phyloP scores from a whole-genome alignment of 2,888 invertebrate genomes.

The Zaprionus bogoriensis region DNA sequence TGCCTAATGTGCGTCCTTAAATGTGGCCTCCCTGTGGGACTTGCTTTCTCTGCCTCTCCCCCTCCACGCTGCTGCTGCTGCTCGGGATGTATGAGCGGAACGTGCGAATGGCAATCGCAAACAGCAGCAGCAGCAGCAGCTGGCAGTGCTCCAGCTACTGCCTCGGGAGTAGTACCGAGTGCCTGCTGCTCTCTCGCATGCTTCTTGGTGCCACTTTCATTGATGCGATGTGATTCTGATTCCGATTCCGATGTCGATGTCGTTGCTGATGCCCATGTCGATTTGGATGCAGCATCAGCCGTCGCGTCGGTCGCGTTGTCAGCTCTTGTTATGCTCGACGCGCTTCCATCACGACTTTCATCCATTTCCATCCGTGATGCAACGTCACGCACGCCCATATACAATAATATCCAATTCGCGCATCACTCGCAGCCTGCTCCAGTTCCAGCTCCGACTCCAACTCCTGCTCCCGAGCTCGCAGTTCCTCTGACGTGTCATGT shows the following conservation, averaged over 20 bases:
- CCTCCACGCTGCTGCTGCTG: not conserved
- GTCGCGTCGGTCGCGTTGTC: not conserved
- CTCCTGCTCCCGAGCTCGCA: not conserved
- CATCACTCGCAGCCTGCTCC: constrained; percentile 25
- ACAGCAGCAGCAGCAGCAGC: constrained; percentile 35
- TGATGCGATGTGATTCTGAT: constrained; percentile 31
- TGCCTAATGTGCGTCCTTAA: not conserved
- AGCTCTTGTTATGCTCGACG: constrained; percentile 68
- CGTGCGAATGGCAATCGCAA: constrained; percentile 65
- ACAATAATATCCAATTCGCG: constrained; percentile 68
- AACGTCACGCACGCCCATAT: constrained; percentile 81
- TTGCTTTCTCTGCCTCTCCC: not conserved
- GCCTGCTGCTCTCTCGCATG: too few relatives aligned
- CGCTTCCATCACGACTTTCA: constrained; percentile 70
- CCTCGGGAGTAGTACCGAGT: not conserved
- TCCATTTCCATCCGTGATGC: constrained; percentile 52
- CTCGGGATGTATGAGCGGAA: constrained; percentile 60
- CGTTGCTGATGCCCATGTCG: constrained; percentile 23
- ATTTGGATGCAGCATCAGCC: constrained; percentile 27
- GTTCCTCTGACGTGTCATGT: constrained; percentile 54
- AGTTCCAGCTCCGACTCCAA: not conserved
- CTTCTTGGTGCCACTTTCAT: constrained; percentile 28
- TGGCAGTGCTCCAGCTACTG: constrained; percentile 26
- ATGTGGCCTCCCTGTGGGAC: not conserved
- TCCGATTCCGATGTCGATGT: constrained; percentile 1